Evolutionary conservation across 2,888 invertebrate species (phyloP).

Genomic region (Noctua pronuba): DNA sequence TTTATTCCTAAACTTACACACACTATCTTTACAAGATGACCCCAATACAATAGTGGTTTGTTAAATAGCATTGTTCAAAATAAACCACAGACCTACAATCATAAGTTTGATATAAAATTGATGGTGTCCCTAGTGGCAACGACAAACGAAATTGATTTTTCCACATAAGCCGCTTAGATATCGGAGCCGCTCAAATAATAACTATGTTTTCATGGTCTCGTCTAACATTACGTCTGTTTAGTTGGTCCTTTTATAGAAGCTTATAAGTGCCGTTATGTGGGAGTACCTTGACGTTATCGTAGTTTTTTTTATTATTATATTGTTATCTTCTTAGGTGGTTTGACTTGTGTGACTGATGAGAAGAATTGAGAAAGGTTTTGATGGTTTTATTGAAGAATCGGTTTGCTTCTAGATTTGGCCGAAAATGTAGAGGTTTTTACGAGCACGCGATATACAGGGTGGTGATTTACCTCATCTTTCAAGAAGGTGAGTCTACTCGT

Average conservation of each 20-base stretch:
- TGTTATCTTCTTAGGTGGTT: not conserved
- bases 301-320: not conserved
- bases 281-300: conserved; percentile 5
- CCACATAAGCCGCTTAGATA: conserved; percentile 85
- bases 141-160: conserved; percentile 85
- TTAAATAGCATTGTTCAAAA: not conserved
- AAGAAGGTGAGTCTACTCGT: not conserved
- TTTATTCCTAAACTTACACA: too few species aligned
- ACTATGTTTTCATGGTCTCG: conserved; percentile 71
- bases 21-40: too few species aligned
- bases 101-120: conserved; percentile 23
- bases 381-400: not conserved
- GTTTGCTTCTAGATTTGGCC: not conserved
- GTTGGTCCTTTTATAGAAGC: conserved; percentile 21
- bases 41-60: too few species aligned
- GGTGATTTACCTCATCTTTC: not conserved
- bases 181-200: conserved; percentile 78
- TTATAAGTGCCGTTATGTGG: not conserved
- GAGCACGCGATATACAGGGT: not conserved
- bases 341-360: not conserved
- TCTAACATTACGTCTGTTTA: conserved; percentile 43
- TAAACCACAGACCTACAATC: not conserved
- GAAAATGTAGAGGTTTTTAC: not conserved
- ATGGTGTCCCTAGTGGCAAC: conserved; percentile 75
- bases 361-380: not conserved